Evolutionary conservation across 2,797 vertebrate genomes (phyloP).

Genomic region (Prunella strophiata): DNA sequence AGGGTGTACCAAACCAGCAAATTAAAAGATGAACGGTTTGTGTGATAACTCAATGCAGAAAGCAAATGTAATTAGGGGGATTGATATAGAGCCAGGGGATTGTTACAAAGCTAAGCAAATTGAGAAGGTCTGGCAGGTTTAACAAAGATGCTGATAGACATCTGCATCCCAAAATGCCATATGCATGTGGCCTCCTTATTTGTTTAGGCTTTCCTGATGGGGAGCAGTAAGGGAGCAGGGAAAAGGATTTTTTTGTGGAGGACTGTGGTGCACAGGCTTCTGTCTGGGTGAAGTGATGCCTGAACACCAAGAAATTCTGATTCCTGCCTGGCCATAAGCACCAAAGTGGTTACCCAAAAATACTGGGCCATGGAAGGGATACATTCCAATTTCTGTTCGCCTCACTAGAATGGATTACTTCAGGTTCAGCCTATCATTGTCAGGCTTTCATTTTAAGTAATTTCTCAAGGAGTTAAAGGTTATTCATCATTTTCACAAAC

Average conservation of each 20-base stretch:
- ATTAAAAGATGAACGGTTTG: accelerated
- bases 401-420: not conserved
- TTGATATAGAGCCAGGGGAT: accelerated
- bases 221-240: not conserved
- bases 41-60: accelerated
- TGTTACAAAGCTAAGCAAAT: not conserved
- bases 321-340: not conserved
- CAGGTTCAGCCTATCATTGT: not conserved
- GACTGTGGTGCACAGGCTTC: not conserved
- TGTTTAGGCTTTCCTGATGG: not conserved
- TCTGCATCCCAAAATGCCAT: not conserved
- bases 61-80: not conserved
- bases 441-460: not conserved
- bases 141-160: not conserved
- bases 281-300: not conserved
- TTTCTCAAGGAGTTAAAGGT: not conserved
- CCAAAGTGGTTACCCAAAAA: not conserved
- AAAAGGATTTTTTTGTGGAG: not conserved
- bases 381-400: not conserved
- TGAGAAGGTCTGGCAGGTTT: not conserved
- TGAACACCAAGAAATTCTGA: accelerated
- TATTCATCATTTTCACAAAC: not conserved
- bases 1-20: not conserved
- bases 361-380: not conserved
- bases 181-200: not conserved